Base-by-base conservation (phyloP, 2,888 invertebrate species). In the Ectemnius cavifrons region DNA sequence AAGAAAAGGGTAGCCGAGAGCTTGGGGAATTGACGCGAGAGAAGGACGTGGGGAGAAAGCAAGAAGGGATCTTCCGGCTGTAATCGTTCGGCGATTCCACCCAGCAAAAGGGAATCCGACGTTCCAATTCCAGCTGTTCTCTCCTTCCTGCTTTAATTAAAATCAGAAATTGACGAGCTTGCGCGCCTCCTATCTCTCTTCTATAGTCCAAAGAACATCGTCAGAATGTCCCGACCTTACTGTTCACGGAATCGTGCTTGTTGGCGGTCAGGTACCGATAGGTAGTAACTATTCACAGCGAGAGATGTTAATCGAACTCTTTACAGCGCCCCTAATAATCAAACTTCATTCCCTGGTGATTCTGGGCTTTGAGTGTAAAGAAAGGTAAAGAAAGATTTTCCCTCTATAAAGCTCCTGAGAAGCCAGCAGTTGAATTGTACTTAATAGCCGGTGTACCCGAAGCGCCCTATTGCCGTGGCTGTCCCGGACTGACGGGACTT, bases 131-230 rank as follows among this genome's bases (percentile, higher is more conserved):
- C 78, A 70, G 47, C 78, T 76, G 80, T 79, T 82, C 81, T 79
- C 82, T 84, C 79, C 79, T 83, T 86, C 82, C 77, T 82, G 80
- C 75, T 84, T 87, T 87, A 86, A 88, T 88, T 87, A 86, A 87
- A 87, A 85, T 81, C 84, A 79, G 76, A 79, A 82, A 76, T 77
- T 65, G 67, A 79, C 63, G 69, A 70, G 65, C 74, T 37, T 37
- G 70, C 59, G 46, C 75, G 67, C 63, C 68, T 75, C 75, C 65
- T 28, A 52, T 59, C 71, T 63, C 52, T 37, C 37, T 6, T 8
- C 37, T 37, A 37, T 6, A 6, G 8, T 37, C 71, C 76, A 68
- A 64, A 67, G 69, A 60, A 16, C 52, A 52, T 52, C 5, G 52
- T 4, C 13, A 23, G 2, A 23, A 23, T 23, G 3, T 23, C 23